Evolutionary conservation across 2,113 vertebrate species (phyloP).

Genomic region (Eptesicus fuscus): DNA sequence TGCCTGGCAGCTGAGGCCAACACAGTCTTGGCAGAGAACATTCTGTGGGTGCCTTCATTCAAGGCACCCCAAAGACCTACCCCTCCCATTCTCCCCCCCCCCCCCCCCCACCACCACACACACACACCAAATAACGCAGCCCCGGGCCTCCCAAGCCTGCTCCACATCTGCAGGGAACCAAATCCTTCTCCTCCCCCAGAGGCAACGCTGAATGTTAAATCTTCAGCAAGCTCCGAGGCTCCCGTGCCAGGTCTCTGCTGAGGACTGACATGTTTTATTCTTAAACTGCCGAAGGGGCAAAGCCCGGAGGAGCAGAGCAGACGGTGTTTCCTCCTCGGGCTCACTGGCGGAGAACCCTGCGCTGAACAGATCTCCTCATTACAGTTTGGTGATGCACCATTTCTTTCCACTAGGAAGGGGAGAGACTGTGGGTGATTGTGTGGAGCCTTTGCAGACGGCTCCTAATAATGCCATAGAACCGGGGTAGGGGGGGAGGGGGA

Average conservation of each 20-base stretch:
- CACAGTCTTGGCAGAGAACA: neutral
- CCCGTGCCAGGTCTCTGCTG: neutral
- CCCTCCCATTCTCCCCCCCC: neutral
- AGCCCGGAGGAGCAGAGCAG: neutral
- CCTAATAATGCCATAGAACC: neutral
- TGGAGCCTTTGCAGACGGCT: neutral
- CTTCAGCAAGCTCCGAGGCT: neutral
- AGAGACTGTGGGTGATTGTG: neutral
- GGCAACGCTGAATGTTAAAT: neutral
- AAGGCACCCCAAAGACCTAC: neutral
- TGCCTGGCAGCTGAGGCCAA: fast-evolving
- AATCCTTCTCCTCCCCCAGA: neutral
- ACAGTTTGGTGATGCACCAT: neutral
- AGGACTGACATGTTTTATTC: neutral
- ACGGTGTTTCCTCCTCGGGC: neutral
- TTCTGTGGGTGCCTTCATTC: neutral
- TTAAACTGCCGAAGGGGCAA: neutral
- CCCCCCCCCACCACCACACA: fast-evolving
- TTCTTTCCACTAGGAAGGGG: neutral
- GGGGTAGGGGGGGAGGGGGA: too few species aligned
- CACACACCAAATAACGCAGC: too few species aligned
- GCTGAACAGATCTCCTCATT: neutral
- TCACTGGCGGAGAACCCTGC: neutral
- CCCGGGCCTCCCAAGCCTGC: neutral
- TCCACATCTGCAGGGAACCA: neutral